These are phyloP conservation scores for Nettapus auritus DNA, from an alignment of 2,113 vertebrate species.

Conservation along the genomic window DNA sequence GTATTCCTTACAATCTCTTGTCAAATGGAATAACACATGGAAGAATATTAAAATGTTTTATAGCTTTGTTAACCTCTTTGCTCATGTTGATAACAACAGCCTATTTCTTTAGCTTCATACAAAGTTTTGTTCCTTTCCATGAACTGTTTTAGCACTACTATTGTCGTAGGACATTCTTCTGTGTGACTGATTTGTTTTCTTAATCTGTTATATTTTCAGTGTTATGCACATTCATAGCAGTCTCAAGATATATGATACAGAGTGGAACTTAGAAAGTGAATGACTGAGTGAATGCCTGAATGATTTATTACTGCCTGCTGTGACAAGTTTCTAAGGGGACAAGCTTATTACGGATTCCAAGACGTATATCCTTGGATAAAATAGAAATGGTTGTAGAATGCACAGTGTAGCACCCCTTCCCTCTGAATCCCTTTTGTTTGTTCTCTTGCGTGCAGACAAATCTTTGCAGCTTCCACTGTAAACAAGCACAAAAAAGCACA, in stretches of 20 bases:
- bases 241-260: neutral
- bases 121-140: neutral
- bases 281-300: neutral
- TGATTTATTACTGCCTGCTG: conserved; percentile 33
- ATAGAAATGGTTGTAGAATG: neutral
- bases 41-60: neutral
- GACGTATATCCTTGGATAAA: neutral
- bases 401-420: neutral
- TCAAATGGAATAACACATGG: neutral
- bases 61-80: neutral
- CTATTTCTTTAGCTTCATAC: neutral
- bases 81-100: neutral
- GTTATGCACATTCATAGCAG: neutral
- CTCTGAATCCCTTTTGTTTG: neutral
- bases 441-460: neutral
- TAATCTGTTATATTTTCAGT: neutral
- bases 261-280: neutral
- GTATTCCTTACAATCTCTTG: neutral
- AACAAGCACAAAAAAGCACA: neutral
- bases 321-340: neutral
- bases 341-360: neutral
- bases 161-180: neutral
- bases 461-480: neutral
- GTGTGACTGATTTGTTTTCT: neutral
- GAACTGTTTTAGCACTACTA: neutral